These are phyloP conservation scores for Eulemur coronatus DNA, from an alignment of 2,797 vertebrate species.

Conservation along the genomic window DNA sequence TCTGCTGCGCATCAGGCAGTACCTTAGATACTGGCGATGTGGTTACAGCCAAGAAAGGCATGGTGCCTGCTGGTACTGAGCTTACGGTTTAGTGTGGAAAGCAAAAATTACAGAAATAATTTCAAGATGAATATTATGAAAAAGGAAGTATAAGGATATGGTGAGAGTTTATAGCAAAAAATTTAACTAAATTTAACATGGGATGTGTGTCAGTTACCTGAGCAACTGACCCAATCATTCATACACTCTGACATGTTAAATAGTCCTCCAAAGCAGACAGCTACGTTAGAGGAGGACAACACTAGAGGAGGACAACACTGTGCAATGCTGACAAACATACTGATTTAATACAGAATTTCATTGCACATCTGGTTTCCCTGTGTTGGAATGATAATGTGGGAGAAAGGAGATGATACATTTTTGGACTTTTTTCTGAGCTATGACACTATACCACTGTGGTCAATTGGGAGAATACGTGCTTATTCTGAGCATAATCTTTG, in stretches of 20 bases:
- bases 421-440: not conserved
- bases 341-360: not conserved
- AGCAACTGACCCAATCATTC: not conserved
- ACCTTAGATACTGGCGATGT: not conserved
- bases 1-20: too few relatives aligned
- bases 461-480: not conserved
- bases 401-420: not conserved
- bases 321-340: not conserved
- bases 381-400: not conserved
- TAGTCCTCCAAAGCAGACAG: not conserved
- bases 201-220: not conserved
- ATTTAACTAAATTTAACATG: not conserved
- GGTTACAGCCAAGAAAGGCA: not conserved
- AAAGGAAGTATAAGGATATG: not conserved
- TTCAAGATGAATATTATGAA: not conserved
- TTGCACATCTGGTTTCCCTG: not conserved
- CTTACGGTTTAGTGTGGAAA: not conserved
- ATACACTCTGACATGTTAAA: not conserved
- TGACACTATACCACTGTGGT: not conserved
- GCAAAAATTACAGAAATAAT: not conserved
- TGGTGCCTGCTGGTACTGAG: not conserved
- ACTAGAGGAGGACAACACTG: not conserved
- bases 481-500: not conserved
- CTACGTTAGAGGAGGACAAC: not conserved
- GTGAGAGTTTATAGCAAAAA: fast-evolving